phyloP scores from a whole-genome alignment of 2,797 vertebrate species.

The Gymnodraco acuticeps region DNA sequence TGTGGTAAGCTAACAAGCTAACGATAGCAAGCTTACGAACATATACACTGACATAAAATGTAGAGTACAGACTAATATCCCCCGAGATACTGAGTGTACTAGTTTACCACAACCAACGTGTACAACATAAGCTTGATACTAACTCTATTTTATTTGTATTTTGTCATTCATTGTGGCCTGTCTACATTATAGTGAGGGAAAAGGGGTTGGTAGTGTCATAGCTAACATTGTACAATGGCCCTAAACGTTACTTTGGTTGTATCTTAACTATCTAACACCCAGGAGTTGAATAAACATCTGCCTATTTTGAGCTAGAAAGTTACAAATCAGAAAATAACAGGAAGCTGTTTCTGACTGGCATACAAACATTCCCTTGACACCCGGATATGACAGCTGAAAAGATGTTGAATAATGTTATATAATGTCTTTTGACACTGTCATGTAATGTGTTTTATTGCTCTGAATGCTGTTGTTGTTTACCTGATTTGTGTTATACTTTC shows the following conservation, averaged over 20 bases:
- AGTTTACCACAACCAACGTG: neutral
- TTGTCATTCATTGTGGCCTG: neutral
- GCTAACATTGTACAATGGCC: neutral
- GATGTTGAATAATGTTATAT: no score
- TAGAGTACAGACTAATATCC: neutral
- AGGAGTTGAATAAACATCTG: no score
- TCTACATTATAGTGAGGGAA: neutral
- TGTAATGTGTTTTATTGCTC: no score
- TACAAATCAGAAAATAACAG: neutral
- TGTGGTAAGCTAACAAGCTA: constrained; percentile 48
- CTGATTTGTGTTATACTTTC: no score
- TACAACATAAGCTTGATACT: rapidly evolving
- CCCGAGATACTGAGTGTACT: neutral
- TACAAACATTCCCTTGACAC: neutral
- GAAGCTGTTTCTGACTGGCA: neutral
- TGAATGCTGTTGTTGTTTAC: no score
- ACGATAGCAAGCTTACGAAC: neutral
- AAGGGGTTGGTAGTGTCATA: neutral
- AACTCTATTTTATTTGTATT: neutral
- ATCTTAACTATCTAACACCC: neutral
- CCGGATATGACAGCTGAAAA: constrained; percentile 14
- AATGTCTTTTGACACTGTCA: no score
- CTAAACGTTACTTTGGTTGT: no score
- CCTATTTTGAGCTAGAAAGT: neutral
- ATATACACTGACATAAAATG: neutral